phyloP scores from a whole-genome alignment of 2,113 vertebrate genomes.

The Indicator maculatus region DNA sequence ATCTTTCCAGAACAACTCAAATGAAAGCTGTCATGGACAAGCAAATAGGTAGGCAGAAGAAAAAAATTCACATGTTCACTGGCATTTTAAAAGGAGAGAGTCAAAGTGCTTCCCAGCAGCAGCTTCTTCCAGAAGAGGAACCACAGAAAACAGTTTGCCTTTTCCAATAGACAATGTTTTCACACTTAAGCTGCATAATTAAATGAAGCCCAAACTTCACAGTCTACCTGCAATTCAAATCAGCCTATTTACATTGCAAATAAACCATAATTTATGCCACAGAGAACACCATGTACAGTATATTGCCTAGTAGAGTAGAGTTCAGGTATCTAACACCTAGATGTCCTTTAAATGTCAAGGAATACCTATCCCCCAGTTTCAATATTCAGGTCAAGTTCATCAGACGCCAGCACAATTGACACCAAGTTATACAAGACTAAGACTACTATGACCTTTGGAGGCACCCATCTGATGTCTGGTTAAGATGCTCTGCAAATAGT shows the following conservation, averaged over 20 bases:
- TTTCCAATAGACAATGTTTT: background rate
- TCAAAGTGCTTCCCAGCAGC: background rate
- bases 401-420: background rate
- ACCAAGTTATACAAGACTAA: background rate
- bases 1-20: background rate
- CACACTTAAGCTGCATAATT: background rate
- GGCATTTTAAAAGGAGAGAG: background rate
- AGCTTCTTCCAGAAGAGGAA: background rate
- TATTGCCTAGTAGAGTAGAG: background rate
- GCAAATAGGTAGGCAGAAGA: background rate
- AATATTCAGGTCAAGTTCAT: background rate
- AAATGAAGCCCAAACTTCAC: background rate
- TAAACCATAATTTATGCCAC: background rate
- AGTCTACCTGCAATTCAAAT: background rate
- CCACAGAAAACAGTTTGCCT: background rate
- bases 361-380: background rate
- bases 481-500: background rate
- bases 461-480: accelerated
- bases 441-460: background rate
- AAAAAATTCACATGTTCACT: background rate
- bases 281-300: background rate
- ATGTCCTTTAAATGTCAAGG: background rate
- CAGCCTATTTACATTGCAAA: background rate
- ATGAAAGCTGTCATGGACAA: background rate
- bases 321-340: background rate